Base-by-base conservation (phyloP, 2,113 vertebrate species). In the Calyptomena viridis region DNA sequence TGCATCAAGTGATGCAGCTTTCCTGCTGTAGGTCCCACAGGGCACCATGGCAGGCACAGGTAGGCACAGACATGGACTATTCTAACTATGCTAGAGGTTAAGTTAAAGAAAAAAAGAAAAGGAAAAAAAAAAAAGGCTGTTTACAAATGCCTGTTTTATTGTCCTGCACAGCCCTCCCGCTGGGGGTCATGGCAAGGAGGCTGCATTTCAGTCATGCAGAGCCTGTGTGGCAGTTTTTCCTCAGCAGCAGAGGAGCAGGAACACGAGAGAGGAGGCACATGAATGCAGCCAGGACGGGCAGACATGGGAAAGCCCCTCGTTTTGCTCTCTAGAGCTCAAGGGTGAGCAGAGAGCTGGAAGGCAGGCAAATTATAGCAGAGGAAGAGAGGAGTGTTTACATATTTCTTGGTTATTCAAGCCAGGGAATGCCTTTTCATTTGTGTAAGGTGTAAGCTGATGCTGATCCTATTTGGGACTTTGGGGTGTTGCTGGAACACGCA, bases 261-360 rank as follows among this genome's bases (percentile, higher is more conserved):
- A 20, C 30, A 39, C 0, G 0, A 28, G 22, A 23, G 28, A 83
- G 58, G 35, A 31, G 42, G 8, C 0, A 0, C 20, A 3, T 2
- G 3, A 33, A n/a, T 12, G 50, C 25, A 35, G 22, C 12, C 28
- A 27, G 27, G 17, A 22, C 3, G 19, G 27, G 18, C 2, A 53
- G 85, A 5, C 5, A 4, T 0, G 5, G 72, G 46, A 17, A 68
- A 80, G 9, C 6, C 4, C 42, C 6, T 35, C 0, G 0, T 52
- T 37, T 28, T n/a, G 11, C 23, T 66, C 14, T 42, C 20, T 0
- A 0, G 47, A 28, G 47, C 52, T 62, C 1, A 1, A 27, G 60
- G 37, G 14, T 82, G 22, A 30, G n/a, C 35, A 40, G 31, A 58
- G 63, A 77, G 49, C n/a, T 62, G n/a, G 33, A 73, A 40, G 46